Base-by-base conservation (phyloP, 2,888 invertebrate species). In the Himalopsyche kuldschensis region DNA sequence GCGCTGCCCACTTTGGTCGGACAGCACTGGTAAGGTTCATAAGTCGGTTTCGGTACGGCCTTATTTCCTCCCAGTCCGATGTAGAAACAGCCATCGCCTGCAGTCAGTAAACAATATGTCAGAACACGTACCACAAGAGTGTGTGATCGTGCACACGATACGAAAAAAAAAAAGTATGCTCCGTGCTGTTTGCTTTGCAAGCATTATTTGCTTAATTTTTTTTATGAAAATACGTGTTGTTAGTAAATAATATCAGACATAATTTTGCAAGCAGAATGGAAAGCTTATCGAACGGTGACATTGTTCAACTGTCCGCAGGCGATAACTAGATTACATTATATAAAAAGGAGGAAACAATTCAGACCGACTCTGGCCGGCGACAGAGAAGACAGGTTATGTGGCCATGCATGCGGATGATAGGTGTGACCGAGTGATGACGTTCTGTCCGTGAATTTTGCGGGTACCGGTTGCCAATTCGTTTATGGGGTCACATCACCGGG, bases 11-110 rank as follows among this genome's bases (percentile, higher is more conserved):
- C 94, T 93, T 95, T 95, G 91, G 95, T 95, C 91, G 96, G 97
- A 94, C 97, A 97, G 94, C 97, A 97, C 93, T 96, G 96, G 94
- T 96, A 97, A 90, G 97, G 96, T 94, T 95, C 95, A 93, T 95
- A 96, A 91, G 95, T 94, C 92, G 93, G 92, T 92, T 94, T 94
- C 91, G 95, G 94, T 91, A 94, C 93, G 89, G 94, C 93, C 91
- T 93, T 94, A 93, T 95, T 95, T 93, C 96, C 96, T 93, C 96
- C 96, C 95, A 97, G 94, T 94, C 97, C 97, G 94, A 97, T 96
- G 96, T 96, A 96, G 96, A 97, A 97, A 95, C 97, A 97, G 94
- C 96, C 96, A 95, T 97, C 97, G 95, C 97, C 97, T 97, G 96
- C 96, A 95, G 94, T 94, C 95, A 95, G 95, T 95, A 96, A 96